Conservation (phyloP, 2,797 vertebrate genomes). For the Onychomys torridus region DNA sequence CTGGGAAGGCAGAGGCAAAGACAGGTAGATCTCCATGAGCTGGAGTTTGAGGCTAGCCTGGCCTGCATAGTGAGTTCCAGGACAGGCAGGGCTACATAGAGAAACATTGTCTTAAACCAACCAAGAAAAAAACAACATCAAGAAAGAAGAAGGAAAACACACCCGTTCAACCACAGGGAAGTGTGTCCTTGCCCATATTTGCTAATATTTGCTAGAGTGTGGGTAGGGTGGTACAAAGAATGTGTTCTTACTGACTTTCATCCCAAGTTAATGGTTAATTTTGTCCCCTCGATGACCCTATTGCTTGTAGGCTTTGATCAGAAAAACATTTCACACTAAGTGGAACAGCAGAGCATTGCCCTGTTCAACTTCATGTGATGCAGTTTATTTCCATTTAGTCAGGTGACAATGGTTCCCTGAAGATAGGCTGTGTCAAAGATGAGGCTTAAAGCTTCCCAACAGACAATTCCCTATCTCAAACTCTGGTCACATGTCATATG, state of each 20-base stretch:
- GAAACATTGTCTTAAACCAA: not conserved
- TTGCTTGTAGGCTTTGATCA: conserved; percentile 44
- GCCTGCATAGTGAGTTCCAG: not conserved
- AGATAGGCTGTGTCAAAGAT: conserved; percentile 4
- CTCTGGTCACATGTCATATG: not conserved
- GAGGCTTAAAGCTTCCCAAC: not conserved
- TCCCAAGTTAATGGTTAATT: conserved; percentile 62
- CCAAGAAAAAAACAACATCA: not conserved
- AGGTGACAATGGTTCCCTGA: conserved; percentile 23
- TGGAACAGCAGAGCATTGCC: not conserved
- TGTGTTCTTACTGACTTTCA: conserved; percentile 75
- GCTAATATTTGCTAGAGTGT: conserved; percentile 74
- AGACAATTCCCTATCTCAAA: not conserved
- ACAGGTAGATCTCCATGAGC: not conserved
- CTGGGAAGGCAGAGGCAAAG: not conserved
- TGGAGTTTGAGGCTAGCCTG: not conserved
- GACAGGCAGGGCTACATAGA: not conserved
- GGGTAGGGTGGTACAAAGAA: conserved; percentile 74
- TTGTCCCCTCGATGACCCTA: not conserved
- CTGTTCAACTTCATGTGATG: conserved; percentile 19
- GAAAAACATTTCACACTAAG: conserved; percentile 34
- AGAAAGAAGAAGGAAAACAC: not conserved
- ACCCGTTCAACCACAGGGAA: not conserved
- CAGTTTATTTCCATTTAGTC: not conserved
- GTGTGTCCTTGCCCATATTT: not conserved